phyloP scores from a whole-genome alignment of 2,113 vertebrate genomes.

The Gopherus evgoodei region DNA sequence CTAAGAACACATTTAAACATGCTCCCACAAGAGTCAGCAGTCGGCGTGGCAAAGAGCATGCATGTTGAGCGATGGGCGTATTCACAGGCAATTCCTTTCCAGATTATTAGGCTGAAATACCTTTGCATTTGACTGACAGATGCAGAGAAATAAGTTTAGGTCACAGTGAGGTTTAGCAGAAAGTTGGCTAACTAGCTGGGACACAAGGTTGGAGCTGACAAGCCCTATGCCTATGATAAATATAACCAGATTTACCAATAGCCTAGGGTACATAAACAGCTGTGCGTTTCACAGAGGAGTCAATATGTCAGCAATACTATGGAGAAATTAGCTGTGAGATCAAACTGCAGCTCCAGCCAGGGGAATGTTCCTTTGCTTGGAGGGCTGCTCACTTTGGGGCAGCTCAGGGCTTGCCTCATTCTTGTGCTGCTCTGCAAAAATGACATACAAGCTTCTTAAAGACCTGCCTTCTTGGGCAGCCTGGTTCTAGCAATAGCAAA shows the following conservation, averaged over 20 bases:
- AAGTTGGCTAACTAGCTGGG: background rate
- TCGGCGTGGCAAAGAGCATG: background rate
- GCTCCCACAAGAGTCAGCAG: background rate
- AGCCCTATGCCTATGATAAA: background rate
- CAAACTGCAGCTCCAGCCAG: fast-evolving
- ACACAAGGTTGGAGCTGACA: fast-evolving
- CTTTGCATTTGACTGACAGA: background rate
- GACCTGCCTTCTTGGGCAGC: background rate
- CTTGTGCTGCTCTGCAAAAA: background rate
- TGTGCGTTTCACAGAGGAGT: background rate
- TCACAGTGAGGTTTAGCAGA: background rate
- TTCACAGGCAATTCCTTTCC: fast-evolving
- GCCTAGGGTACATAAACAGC: background rate
- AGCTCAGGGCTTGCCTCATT: background rate
- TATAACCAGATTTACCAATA: background rate
- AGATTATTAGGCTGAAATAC: background rate
- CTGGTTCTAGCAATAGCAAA: background rate
- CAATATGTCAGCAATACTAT: background rate
- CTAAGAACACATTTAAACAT: background rate
- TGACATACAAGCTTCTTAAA: background rate
- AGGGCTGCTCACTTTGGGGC: background rate
- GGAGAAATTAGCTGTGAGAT: fast-evolving
- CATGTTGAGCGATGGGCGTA: background rate
- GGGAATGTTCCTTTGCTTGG: background rate
- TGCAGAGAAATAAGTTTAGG: background rate